Percentiles rank a stretch among this genome's conserved stretches.
phyloP scores from a whole-genome alignment of 2,113 vertebrate species.

The Chamaetylas fuelleborni region DNA sequence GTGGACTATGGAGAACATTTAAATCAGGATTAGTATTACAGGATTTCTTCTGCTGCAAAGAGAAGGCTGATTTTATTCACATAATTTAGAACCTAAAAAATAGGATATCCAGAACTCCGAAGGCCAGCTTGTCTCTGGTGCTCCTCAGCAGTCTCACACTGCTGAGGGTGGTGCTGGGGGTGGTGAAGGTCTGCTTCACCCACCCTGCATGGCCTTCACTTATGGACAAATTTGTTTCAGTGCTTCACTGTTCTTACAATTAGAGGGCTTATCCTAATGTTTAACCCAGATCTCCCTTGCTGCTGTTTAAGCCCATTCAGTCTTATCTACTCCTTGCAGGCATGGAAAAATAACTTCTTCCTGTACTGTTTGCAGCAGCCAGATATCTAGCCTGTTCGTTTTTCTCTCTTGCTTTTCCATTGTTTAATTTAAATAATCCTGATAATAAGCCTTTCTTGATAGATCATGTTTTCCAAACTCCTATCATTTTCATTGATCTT shows the following conservation, averaged over 20 bases:
- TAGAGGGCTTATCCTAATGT: background rate
- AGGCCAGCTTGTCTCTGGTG: background rate
- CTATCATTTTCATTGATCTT: background rate
- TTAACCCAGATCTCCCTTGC: conserved; percentile 3
- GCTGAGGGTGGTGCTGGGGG: background rate
- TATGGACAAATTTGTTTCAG: background rate
- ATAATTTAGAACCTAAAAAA: background rate
- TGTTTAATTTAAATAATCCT: conserved; percentile 7
- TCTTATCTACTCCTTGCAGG: conserved; percentile 1
- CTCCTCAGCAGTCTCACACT: background rate
- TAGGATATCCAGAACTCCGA: background rate
- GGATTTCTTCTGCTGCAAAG: background rate
- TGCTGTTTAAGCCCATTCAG: background rate
- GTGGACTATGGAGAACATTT: background rate
- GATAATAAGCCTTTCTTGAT: background rate
- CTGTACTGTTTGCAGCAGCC: background rate
- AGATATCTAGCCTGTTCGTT: background rate
- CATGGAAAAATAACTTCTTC: background rate
- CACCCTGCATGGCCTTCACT: background rate
- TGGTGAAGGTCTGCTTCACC: background rate
- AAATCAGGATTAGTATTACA: background rate
- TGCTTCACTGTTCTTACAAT: background rate
- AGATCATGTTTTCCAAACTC: background rate
- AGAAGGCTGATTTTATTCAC: background rate
- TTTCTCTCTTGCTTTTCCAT: background rate